phyloP scores from a whole-genome alignment of 1,140 invertebrate species.

The Drosophila ambigua region DNA sequence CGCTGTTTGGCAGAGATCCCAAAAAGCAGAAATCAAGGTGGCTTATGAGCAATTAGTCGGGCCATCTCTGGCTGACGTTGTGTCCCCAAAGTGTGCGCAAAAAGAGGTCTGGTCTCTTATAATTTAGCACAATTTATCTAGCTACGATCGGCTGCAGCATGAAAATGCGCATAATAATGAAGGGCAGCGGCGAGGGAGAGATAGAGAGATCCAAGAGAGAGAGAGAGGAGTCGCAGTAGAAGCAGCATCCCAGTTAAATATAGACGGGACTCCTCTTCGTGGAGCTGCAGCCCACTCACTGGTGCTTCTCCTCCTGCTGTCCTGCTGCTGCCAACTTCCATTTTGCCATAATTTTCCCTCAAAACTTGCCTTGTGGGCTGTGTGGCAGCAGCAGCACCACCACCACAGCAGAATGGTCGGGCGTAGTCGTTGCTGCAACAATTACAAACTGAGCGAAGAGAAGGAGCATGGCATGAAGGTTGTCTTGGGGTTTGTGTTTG shows the following conservation, averaged over 20 bases:
- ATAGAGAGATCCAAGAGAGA: not conserved
- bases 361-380: slow-evolving; percentile 67
- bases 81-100: slow-evolving; percentile 6
- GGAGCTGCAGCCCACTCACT: too few species aligned
- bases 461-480: slow-evolving; percentile 41
- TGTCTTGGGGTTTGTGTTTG: slow-evolving; percentile 19
- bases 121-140: slow-evolving; percentile 49
- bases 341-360: slow-evolving; percentile 65
- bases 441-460: slow-evolving; percentile 56
- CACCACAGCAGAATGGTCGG: too few species aligned
- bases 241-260: slow-evolving; percentile 31
- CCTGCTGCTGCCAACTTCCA: slow-evolving; percentile 53
- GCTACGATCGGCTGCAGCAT: slow-evolving; percentile 30
- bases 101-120: slow-evolving; percentile 14
- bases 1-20: slow-evolving; percentile 46
- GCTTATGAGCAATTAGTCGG: slow-evolving; percentile 41
- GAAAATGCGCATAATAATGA: slow-evolving; percentile 35
- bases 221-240: slow-evolving; percentile 3
- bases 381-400: slow-evolving; percentile 7
- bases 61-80: not conserved
- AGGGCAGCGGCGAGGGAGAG: not conserved
- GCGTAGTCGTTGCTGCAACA: slow-evolving; percentile 22
- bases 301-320: slow-evolving; percentile 7
- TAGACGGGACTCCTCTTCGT: slow-evolving; percentile 9
- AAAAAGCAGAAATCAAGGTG: slow-evolving; percentile 18